Percentiles rank a stretch among this genome's conserved stretches.
Evolutionary conservation across 2,797 vertebrate genomes (phyloP).

Genomic region (Falco biarmicus): DNA sequence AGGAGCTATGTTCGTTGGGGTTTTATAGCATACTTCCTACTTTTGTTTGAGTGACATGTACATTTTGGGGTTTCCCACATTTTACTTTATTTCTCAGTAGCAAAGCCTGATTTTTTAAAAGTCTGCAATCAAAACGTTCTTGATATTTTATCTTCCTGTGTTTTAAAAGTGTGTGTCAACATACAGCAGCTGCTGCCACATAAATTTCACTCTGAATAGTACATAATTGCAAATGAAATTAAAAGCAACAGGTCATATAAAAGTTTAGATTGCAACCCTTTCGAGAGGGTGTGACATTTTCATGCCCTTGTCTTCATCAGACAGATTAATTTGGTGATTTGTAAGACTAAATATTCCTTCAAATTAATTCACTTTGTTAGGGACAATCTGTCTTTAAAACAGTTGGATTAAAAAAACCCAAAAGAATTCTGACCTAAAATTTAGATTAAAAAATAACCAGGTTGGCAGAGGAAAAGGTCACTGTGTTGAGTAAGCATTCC

Average conservation of each 20-base stretch:
- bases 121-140: not conserved
- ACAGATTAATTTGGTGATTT: not conserved
- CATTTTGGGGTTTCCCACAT: not conserved
- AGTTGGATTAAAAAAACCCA: not conserved
- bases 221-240: not conserved
- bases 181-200: not conserved
- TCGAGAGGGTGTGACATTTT: not conserved
- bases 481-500: not conserved
- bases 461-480: not conserved
- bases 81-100: not conserved
- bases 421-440: not conserved
- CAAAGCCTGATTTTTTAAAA: not conserved
- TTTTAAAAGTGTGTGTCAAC: not conserved
- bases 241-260: not conserved
- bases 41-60: not conserved
- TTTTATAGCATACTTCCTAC: not conserved
- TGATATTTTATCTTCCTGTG: not conserved
- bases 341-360: not conserved
- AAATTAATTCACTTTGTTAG: not conserved
- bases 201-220: not conserved
- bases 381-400: not conserved
- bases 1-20: not conserved
- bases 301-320: not conserved
- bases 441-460: not conserved
- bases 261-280: not conserved